Evolutionary conservation across 2,888 invertebrate species (phyloP).

Genomic region (Tenthredo amoena): DNA sequence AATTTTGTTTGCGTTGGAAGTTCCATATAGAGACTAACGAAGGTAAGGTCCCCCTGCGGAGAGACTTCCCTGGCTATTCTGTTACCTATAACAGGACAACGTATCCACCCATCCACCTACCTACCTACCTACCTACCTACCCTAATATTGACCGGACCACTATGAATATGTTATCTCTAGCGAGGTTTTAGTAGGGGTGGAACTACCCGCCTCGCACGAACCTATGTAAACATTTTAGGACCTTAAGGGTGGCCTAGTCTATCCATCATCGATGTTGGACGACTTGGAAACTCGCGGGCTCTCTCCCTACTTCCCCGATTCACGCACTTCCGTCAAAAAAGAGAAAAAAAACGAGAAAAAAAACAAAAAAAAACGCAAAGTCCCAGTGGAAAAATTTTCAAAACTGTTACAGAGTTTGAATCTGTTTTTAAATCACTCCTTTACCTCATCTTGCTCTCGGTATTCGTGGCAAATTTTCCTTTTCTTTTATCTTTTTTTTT

Average conservation of each 20-base stretch:
- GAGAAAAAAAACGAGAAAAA: neutral
- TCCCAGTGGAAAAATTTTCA: no score
- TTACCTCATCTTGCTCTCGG: no score
- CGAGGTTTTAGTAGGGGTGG: slow-evolving; percentile 1
- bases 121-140: slow-evolving; percentile 19
- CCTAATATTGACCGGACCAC: slow-evolving; percentile 38
- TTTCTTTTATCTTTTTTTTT: neutral
- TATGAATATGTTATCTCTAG: slow-evolving; percentile 41
- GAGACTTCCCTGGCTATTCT: neutral
- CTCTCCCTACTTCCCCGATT: neutral
- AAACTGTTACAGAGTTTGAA: no score
- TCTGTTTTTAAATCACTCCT: no score
- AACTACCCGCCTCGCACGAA: neutral
- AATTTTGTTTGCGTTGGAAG: neutral
- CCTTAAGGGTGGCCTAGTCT: neutral
- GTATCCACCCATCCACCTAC: neutral
- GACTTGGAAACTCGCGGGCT: slow-evolving; percentile 25
- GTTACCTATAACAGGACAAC: neutral
- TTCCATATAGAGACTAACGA: neutral
- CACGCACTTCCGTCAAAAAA: neutral
- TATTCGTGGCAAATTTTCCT: no score
- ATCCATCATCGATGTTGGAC: slow-evolving; percentile 38
- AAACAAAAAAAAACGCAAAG: neutral
- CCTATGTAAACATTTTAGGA: slow-evolving; percentile 41
- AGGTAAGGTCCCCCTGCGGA: neutral